A percentile compares a stretch with the other conserved stretches of the same genome.
Evolutionary conservation across 2,113 vertebrate species (phyloP).

Genomic region (Vulpes lagopus): DNA sequence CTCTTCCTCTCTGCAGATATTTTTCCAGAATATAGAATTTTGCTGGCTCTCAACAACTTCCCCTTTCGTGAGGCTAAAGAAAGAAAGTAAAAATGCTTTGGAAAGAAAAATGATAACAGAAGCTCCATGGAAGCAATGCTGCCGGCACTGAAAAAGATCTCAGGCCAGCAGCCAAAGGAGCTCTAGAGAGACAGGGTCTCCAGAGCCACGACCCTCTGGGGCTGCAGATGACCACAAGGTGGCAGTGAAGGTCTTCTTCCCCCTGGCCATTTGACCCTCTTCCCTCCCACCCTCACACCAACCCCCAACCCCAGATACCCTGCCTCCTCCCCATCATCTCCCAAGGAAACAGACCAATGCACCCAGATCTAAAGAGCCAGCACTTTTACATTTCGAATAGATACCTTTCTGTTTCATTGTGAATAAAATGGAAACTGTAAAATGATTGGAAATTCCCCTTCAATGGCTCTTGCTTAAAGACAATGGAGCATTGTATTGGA

Average conservation of each 20-base stretch:
- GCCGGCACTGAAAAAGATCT: neutral
- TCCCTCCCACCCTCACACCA: neutral
- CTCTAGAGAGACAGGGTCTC: neutral
- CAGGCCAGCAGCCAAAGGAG: neutral
- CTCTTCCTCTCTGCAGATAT: neutral
- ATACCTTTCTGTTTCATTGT: constrained; percentile 1
- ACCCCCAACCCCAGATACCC: neutral
- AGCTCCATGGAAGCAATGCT: neutral
- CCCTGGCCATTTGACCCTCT: neutral
- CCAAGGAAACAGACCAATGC: neutral
- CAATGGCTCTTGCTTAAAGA: neutral
- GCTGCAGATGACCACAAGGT: constrained; percentile 77
- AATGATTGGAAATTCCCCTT: constrained; percentile 27
- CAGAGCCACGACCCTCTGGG: neutral
- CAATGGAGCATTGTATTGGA: neutral
- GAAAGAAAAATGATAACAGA: constrained; percentile 42
- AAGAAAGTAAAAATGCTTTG: constrained; percentile 45
- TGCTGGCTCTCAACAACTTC: neutral
- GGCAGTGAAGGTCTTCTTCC: constrained; percentile 67
- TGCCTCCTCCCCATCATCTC: neutral
- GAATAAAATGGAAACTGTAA: neutral
- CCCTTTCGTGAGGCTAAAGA: neutral
- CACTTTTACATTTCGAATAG: neutral
- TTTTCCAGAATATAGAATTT: neutral
- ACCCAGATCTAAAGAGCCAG: neutral